Evolutionary conservation across 2,888 invertebrate species (phyloP).

Genomic region (Trachelus tabidus): DNA sequence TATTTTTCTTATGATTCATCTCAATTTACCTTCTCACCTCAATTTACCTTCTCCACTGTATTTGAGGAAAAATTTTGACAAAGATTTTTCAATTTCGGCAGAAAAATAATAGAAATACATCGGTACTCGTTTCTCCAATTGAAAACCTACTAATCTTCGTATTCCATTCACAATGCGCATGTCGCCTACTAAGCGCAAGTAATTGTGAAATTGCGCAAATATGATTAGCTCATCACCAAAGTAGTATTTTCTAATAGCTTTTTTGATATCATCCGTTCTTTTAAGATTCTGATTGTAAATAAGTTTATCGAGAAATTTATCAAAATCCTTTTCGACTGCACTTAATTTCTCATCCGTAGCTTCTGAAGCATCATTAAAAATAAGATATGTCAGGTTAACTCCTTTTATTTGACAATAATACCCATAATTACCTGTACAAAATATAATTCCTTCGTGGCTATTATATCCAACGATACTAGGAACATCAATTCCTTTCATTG

Average conservation of each 20-base stretch:
- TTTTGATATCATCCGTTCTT: not conserved
- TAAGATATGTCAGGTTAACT: not conserved
- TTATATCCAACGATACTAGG: conserved; percentile 13
- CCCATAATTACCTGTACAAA: not conserved
- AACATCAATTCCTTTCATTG: conserved; percentile 6
- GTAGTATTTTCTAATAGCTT: not conserved
- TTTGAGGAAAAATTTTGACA: rapidly evolving
- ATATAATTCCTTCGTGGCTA: conserved; percentile 5
- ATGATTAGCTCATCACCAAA: not conserved
- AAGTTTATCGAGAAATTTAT: not conserved
- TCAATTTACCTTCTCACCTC: not conserved
- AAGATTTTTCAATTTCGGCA: not conserved
- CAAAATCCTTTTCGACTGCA: not conserved
- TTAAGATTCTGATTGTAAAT: not conserved
- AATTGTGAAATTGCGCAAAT: not conserved
- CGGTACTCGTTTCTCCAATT: not conserved
- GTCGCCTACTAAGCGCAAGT: conserved; percentile 4
- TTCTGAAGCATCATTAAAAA: not conserved
- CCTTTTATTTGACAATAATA: not conserved
- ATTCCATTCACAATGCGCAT: conserved; percentile 1
- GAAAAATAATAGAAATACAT: conserved; percentile 7
- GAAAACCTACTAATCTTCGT: not conserved
- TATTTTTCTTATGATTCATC: not conserved
- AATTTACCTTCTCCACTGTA: not conserved
- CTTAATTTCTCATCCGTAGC: not conserved